Base-by-base conservation (phyloP, 2,113 vertebrate genomes). In the Pristiophorus japonicus region DNA sequence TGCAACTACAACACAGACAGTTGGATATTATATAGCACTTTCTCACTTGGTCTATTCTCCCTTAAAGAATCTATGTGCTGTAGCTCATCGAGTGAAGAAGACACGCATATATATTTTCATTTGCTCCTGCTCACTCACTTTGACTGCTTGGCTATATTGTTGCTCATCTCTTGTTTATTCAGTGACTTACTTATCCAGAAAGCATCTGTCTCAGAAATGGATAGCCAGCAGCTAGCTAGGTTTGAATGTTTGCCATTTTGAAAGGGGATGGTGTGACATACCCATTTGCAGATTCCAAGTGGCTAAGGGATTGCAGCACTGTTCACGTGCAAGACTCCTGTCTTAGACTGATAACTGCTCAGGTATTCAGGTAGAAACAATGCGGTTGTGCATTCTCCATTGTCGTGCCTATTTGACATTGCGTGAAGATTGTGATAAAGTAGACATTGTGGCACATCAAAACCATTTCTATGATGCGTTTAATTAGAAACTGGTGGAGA, bases 111-210 rank as follows among this genome's bases (percentile, higher is more conserved):
- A 70, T 20, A 94, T 73, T 45, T 94, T 47, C 93, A 47, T 14
- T 34, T 70, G 42, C 38, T 67, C 42, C 42, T 67, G 65, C 88
- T 92, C 59, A 63, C 34, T 92, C 62, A 38, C 16, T 38, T 18
- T 63, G 59, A 63, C 59, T 87, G 18, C 59, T 63, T 24, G 14
- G 5, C 88, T 63, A 5, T 38, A 10, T 65, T 63, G 34, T 92
- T 20, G 22, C 16, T 92, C n/a, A 22, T 18, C 18, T 92, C 34
- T 92, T 34, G 88, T 38, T 92, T 63, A 22, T 59, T 22, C 88
- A 22, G 34, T 92, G n/a, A 92, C 59, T 92, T 92, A 63, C n/a
- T 92, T 92, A 92, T 63, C n/a, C 55, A 92, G 59, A 18, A 92
- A 62, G n/a, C 18, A 63, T 63, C 14, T 38, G 30, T 63, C 30